Base-by-base conservation (phyloP, 1,140 invertebrate species). In the Papilio aristodemus region DNA sequence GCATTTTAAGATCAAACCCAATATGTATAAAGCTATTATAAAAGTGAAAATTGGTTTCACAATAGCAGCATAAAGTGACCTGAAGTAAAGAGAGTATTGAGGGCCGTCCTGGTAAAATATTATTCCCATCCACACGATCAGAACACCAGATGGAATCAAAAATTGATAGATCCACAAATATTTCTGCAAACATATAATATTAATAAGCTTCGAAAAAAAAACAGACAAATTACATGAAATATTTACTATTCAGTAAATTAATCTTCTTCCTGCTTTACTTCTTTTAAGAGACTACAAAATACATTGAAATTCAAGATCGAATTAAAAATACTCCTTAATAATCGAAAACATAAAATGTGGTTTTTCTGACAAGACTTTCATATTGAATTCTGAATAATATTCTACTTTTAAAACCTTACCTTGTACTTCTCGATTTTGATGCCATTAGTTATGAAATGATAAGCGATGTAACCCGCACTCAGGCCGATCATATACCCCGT, bases 401-500 rank as follows among this genome's bases (percentile, higher is more conserved):
- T 41, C n/a, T 2, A 13, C 1, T 2, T 1, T 41, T 50, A 50
- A 50, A 32, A 32, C 27, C 27, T 8, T 62, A 62, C 59, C 59
- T 62, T 62, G 36, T 62, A 62, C 9, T 62, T 62, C 25, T 25
- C 11, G 11, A 19, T 17, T 11, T 62, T 27, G 14, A 62, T 38
- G 3, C 38, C 17, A 14, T 43, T 41, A 32, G 54, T 43, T 67
- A 62, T 39, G 39, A 64, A 32, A 4, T 38, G 9, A 37, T 70
- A 71, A 13, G 71, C 25, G 11, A 71, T 19, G 36, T 58, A 67
- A 10, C 69, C 72, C 9, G 58, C 3, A 4, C 36, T 46, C 54
- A 74, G 25, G 13, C 69, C 72, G 10, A 69, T 32, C 0, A 57
- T 32, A 63, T 71, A 74, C 54, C 41, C n/a, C 4, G 67, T 25